Base-by-base conservation (phyloP, 2,888 invertebrate genomes). In the Caenorhabditis sp. region DNA sequence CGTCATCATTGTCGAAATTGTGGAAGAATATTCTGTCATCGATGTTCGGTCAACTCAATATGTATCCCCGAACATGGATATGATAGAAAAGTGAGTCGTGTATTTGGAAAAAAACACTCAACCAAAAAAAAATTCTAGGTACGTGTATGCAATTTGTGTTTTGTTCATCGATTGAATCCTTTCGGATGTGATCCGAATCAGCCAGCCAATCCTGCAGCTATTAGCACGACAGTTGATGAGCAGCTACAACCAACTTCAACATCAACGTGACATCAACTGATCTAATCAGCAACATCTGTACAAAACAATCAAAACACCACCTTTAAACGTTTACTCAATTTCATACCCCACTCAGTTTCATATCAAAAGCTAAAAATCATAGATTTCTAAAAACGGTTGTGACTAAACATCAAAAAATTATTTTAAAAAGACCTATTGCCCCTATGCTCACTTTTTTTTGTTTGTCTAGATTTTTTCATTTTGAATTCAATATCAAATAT, bases 1-100 rank as follows among this genome's bases (percentile, higher is more conserved):
- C 90, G 97, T 12, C 97, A 99, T 89, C 97, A 97, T 89, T 97
- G 97, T 88, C 91, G 97, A 83, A 96, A 96, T 89, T 99, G 97
- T 89, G 97, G 97, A 43, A 79, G 86, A 14, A 87, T 87, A 49
- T 87, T 87, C 73, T 87, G 87, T 67, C 75, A 76, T 61, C 80
- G 76, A 37, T 87, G 87, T 72, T 85, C 85, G 8, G 70, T 78
- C 27, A 83, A 88, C 68, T 70, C 78, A 14, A 79, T 86, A 24
- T 61, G 80, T 27, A 79, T 87, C 60, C 88, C 87, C 1, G 86
- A 87, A 54, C 73, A 87, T 26, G 88, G 87, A 26, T 88, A 87
- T 59, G 86, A 87, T 53, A 75, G 79, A 60, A 84, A 83, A 68
- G 82, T 82, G 37, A 36, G 43, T 43, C 14, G 6, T 10, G 14